Conservation (phyloP, 2,888 invertebrate species). For the Ischnura elegans region DNA sequence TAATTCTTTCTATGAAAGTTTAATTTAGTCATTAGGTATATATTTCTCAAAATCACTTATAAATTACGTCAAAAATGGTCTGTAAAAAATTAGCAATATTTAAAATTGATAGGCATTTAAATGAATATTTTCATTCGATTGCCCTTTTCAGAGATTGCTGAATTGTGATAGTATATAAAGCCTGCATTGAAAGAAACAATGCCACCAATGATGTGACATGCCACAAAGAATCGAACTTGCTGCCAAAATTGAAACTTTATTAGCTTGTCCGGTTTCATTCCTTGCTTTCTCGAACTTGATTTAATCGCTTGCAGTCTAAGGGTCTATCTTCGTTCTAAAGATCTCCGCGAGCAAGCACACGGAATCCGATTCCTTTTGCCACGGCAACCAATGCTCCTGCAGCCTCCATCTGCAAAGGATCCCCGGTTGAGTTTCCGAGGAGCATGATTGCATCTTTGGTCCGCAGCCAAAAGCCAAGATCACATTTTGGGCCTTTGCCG, state of each 20-base stretch:
- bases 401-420: background rate
- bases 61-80: no score
- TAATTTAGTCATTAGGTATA: no score
- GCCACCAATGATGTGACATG: background rate
- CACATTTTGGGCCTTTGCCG: background rate
- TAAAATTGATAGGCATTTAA: no score
- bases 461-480: background rate
- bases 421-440: background rate
- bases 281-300: background rate
- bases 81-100: no score
- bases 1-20: no score
- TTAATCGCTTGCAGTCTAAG: background rate
- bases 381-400: background rate
- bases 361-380: constrained; percentile 5
- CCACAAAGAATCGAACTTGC: background rate
- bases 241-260: background rate
- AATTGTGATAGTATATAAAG: no score
- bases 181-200: background rate
- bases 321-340: constrained; percentile 5
- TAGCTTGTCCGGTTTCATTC: background rate
- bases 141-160: no score
- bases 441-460: constrained; percentile 20
- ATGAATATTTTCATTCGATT: no score
- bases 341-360: background rate
- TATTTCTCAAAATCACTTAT: no score